Evolutionary conservation across 2,797 vertebrate genomes (phyloP).

Genomic region (Dicrostonyx torquatus): DNA sequence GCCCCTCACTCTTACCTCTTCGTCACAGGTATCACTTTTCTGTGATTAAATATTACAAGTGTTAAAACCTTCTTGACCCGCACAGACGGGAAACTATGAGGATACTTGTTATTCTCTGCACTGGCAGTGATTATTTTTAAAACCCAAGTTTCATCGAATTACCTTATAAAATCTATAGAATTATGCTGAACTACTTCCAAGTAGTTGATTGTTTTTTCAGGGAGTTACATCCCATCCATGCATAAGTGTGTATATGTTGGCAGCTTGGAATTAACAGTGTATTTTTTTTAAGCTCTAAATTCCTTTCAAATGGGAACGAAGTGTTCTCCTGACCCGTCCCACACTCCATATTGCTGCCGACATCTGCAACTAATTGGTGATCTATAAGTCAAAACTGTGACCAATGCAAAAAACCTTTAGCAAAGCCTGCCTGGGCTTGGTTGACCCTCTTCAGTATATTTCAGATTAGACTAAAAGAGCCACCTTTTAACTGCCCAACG

Average conservation of each 20-base stretch:
- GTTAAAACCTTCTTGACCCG: conserved; percentile 24
- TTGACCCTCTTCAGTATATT: conserved; percentile 73
- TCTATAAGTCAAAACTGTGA: conserved; percentile 82
- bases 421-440: conserved; percentile 64
- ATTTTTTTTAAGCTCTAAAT: conserved; percentile 83
- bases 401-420: conserved; percentile 82
- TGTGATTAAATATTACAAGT: conserved; percentile 13
- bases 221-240: conserved; percentile 56
- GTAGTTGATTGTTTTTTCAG: conserved; percentile 74
- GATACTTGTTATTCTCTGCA: conserved; percentile 45
- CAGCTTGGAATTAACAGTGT: conserved; percentile 76
- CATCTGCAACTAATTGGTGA: conserved; percentile 86
- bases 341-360: conserved; percentile 81
- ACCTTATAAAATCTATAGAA: conserved; percentile 67
- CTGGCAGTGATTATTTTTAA: conserved; percentile 45
- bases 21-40: not conserved
- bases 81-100: conserved; percentile 32
- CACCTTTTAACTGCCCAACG: conserved; percentile 67
- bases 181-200: conserved; percentile 59
- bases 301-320: conserved; percentile 80
- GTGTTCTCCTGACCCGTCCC: conserved; percentile 82
- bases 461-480: conserved; percentile 70
- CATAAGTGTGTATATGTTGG: conserved; percentile 78
- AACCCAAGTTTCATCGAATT: conserved; percentile 50
- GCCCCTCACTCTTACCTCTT: not conserved